phyloP scores from a whole-genome alignment of 2,888 invertebrate genomes.

The Tenthredo mesomela region DNA sequence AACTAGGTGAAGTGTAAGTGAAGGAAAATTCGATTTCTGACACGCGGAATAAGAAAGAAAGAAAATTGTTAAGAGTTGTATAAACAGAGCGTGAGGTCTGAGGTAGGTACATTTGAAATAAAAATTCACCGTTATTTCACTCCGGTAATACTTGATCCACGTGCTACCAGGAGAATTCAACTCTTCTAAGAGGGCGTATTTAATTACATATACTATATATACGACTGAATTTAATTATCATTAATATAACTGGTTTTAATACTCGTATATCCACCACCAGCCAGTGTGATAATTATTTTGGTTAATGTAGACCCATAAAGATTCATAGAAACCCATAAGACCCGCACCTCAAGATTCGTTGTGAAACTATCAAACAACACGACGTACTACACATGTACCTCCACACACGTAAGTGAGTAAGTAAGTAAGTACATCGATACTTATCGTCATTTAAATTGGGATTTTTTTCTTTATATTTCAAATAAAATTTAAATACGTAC shows the following conservation, averaged over 20 bases:
- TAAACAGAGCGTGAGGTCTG: not conserved
- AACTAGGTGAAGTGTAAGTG: not conserved
- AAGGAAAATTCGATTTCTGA: not conserved
- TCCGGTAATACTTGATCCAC: slow-evolving; percentile 20
- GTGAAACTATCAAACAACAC: slow-evolving; percentile 6
- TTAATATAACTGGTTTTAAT: slow-evolving; percentile 45
- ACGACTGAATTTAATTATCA: slow-evolving; percentile 46
- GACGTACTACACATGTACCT: not conserved
- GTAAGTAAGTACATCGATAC: not conserved
- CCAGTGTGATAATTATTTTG: slow-evolving; percentile 43
- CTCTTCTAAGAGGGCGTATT: slow-evolving; percentile 32
- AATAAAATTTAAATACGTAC: not conserved
- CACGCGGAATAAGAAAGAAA: not conserved
- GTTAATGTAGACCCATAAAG: slow-evolving; percentile 41
- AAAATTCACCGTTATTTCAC: slow-evolving; percentile 39
- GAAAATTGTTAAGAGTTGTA: not conserved
- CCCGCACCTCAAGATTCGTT: not conserved
- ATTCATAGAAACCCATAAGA: slow-evolving; percentile 18
- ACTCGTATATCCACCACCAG: slow-evolving; percentile 7
- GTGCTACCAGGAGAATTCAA: slow-evolving; percentile 13
- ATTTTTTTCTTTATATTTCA: not conserved
- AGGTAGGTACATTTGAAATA: not conserved
- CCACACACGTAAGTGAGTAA: not conserved
- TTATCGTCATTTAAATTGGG: slow-evolving; percentile 4
- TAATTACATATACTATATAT: slow-evolving; percentile 45